Evolutionary conservation across 2,113 vertebrate genomes (phyloP).

Genomic region (Notiomystis cincta): DNA sequence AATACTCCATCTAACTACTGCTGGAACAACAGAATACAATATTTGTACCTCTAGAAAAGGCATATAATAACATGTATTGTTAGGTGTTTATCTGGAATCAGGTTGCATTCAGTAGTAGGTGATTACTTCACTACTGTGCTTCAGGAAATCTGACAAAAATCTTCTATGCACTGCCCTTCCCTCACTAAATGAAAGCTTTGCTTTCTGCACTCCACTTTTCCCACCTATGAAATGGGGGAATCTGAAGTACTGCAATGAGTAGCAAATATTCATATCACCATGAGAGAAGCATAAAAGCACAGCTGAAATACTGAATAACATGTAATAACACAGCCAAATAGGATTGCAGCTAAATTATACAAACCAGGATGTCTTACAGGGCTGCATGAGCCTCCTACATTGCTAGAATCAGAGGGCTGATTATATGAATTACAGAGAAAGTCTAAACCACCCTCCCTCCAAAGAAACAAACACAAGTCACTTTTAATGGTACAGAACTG

Average conservation of each 20-base stretch:
- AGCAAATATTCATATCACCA: background rate
- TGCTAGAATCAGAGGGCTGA: background rate
- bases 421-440: background rate
- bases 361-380: background rate
- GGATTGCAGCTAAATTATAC: background rate
- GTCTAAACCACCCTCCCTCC: rapidly evolving
- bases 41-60: background rate
- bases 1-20: background rate
- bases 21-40: background rate
- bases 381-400: background rate
- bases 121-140: background rate
- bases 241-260: background rate
- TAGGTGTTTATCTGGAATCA: background rate
- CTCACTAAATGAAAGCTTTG: background rate
- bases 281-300: background rate
- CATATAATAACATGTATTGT: background rate
- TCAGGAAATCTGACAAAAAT: background rate
- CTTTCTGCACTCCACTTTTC: background rate
- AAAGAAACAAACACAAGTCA: background rate
- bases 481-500: background rate
- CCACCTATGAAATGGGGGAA: background rate
- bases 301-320: background rate
- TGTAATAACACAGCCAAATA: background rate
- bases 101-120: background rate
- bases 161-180: background rate